Percentiles rank a stretch among this genome's conserved stretches.
These are phyloP conservation scores for Drosophila albomicans DNA, from an alignment of 1,140 invertebrate species.

Conservation along the genomic window DNA sequence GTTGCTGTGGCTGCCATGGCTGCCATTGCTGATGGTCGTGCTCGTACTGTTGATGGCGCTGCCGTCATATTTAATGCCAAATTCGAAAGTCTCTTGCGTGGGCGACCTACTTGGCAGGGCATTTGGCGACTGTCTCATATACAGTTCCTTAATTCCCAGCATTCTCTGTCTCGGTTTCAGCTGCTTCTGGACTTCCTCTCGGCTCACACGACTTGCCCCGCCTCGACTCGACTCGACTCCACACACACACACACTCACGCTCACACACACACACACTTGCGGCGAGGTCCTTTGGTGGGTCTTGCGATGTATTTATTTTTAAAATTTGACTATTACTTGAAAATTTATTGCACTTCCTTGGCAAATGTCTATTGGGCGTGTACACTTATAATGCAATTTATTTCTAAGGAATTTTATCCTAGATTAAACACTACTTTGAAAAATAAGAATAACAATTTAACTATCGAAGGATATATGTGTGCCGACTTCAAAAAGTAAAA, in stretches of 20 bases:
- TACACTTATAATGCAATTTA: slow-evolving; percentile 48
- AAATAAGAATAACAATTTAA: slow-evolving; percentile 49
- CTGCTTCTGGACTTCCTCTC: slow-evolving; percentile 4
- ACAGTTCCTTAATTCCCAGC: slow-evolving; percentile 67
- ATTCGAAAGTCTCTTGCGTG: slow-evolving; percentile 64
- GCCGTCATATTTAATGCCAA: slow-evolving; percentile 55
- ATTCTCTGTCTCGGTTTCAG: slow-evolving; percentile 16
- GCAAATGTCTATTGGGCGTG: slow-evolving; percentile 50
- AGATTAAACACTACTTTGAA: slow-evolving; percentile 44
- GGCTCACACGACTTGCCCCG: slow-evolving; percentile 4
- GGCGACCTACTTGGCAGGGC: slow-evolving; percentile 53
- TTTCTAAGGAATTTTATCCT: slow-evolving; percentile 39
- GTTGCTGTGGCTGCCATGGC: slow-evolving; percentile 20
- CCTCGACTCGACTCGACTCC: slow-evolving; percentile 3
- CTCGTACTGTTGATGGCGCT: slow-evolving; percentile 19
- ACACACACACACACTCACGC: slow-evolving; percentile 3
- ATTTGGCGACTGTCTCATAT: slow-evolving; percentile 52
- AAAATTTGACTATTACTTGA: slow-evolving; percentile 71
- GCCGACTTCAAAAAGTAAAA: slow-evolving; percentile 80
- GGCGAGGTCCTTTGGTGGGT: slow-evolving; percentile 28
- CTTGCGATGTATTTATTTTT: slow-evolving; percentile 38
- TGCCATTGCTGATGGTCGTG: slow-evolving; percentile 26
- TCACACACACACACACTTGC: slow-evolving; percentile 12
- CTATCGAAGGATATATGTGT: slow-evolving; percentile 63
- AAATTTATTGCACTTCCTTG: slow-evolving; percentile 61